A percentile compares a stretch with the other conserved stretches of the same genome.
Evolutionary conservation across 2,113 vertebrate species (phyloP).

Genomic region (Hemicordylus capensis): DNA sequence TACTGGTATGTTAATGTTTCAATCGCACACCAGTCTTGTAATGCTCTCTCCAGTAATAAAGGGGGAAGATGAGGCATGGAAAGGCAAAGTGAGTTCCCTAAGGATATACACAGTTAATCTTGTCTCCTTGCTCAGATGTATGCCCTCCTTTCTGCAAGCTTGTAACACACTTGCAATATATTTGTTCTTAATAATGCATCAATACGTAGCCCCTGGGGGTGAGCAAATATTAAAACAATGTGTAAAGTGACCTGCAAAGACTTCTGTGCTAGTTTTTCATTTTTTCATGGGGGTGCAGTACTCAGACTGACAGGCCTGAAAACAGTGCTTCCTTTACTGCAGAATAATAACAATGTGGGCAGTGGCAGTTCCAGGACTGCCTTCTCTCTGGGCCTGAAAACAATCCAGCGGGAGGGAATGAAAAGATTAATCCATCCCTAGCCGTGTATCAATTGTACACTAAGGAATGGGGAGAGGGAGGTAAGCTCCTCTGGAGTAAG

Average conservation of each 20-base stretch:
- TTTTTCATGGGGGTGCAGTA: neutral
- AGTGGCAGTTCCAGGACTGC: neutral
- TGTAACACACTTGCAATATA: neutral
- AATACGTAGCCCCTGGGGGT: neutral
- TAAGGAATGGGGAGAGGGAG: neutral
- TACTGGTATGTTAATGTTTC: neutral
- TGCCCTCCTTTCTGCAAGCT: neutral
- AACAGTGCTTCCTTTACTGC: neutral
- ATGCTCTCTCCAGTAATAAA: neutral
- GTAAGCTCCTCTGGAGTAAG: neutral
- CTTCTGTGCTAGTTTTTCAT: neutral
- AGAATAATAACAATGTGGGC: neutral
- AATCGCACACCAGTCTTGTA: neutral
- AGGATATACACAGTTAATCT: neutral
- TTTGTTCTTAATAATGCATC: neutral
- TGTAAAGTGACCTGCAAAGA: neutral
- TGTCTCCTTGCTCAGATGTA: neutral
- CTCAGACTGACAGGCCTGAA: neutral
- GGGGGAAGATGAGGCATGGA: accelerated
- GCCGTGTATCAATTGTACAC: neutral
- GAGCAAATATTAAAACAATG: slow-evolving; percentile 2
- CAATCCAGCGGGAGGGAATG: neutral
- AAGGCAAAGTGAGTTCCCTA: neutral
- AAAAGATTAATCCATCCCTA: neutral
- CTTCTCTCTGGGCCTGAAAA: neutral